Base-by-base conservation (phyloP, 2,797 vertebrate genomes). In the Nyctalus aviator region DNA sequence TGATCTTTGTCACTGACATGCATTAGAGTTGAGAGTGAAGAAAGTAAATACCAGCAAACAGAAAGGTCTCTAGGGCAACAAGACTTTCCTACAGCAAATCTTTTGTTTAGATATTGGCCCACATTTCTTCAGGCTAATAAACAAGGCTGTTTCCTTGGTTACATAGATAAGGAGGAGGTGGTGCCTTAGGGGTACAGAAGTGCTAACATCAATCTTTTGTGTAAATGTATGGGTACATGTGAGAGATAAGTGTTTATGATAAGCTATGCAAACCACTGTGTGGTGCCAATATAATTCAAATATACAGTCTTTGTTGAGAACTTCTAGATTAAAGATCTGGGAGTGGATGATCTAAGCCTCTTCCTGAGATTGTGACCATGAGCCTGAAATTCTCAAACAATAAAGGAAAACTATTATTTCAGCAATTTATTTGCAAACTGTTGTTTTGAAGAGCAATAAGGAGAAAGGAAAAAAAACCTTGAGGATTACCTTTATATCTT, bases 381-480 rank as follows among this genome's bases (percentile, higher is more conserved):
- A 95, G 84, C 18, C 8, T 62, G 6, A 53, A 72, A 46, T 66
- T 88, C 27, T 86, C 48, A 78, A 92, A n/a, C 69, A 75, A 92
- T 44, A 11, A 66, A 73, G 15, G 44, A 75, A 79, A 92, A 48
- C n/a, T 81, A 41, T 84, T 88, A 82, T 83, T 57, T 84, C 23
- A 68, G n/a, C 8, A 30, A 68, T 57, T 23, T 41, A 37, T 66
- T 85, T 88, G 27, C 1, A 9, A 55, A 17, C 46, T 48, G 37
- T 41, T 78, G 2, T 59, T 82, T 82, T 85, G 78, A 91, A 77
- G 59, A 73, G 11, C 18, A 46, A 7, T 91, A 82, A 32, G 41
- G 32, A 59, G 23, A 71, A 57, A 69, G 41, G 62, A 92, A 90
- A 90, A 90, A 64, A 72, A 12, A 72, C 32, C 59, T 94, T 82